phyloP scores from a whole-genome alignment of 1,140 invertebrate species.

The Arion vulgaris region DNA sequence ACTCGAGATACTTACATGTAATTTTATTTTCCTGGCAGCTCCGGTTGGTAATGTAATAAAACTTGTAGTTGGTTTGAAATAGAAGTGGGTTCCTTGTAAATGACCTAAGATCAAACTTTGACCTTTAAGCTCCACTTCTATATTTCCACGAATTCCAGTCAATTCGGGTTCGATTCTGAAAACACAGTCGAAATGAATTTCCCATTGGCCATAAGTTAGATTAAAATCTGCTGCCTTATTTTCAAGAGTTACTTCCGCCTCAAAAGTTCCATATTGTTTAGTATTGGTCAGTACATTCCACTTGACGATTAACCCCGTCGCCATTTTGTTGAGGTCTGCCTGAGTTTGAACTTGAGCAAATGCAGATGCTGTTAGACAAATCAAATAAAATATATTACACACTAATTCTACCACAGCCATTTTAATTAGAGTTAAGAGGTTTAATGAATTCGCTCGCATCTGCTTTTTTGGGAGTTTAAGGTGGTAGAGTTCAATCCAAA shows the following conservation, averaged over 20 bases:
- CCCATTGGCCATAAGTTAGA: constrained; percentile 28
- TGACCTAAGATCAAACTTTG: constrained; percentile 14
- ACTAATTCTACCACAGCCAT: neutral
- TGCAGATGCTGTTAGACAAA: too few species aligned
- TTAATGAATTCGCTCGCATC: neutral
- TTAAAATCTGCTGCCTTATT: neutral
- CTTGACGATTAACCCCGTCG: neutral
- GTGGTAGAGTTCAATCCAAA: neutral
- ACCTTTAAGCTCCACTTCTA: constrained; percentile 4
- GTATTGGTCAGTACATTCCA: constrained; percentile 32
- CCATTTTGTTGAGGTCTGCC: constrained; percentile 3
- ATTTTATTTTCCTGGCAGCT: constrained; percentile 40
- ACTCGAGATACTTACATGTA: constrained; percentile 34
- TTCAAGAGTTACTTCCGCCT: constrained; percentile 26
- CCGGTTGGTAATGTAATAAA: constrained; percentile 47
- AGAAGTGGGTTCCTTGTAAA: constrained; percentile 52
- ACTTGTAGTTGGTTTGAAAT: constrained; percentile 39
- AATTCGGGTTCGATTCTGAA: constrained; percentile 29
- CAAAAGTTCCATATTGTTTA: neutral
- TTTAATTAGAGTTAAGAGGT: neutral
- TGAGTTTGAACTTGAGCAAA: neutral
- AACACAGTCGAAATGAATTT: constrained; percentile 12
- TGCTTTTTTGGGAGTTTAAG: too few species aligned
- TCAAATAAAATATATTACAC: neutral
- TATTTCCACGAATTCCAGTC: constrained; percentile 22